phyloP scores from a whole-genome alignment of 2,797 vertebrate genomes.

The Melanotaenia nigrans region DNA sequence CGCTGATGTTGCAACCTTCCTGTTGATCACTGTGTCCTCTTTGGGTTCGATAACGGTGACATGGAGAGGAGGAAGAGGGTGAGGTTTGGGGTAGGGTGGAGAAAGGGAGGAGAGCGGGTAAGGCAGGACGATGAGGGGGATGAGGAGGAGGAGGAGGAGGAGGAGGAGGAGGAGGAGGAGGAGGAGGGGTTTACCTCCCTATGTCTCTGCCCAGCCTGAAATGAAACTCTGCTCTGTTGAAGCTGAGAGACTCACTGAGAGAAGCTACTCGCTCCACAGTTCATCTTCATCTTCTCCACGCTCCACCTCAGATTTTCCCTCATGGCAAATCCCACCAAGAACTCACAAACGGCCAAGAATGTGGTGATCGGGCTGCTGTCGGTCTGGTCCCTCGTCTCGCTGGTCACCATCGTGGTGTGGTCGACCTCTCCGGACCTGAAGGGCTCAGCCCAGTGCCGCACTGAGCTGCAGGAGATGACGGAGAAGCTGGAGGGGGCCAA shows the following conservation, averaged over 20 bases:
- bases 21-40: slow-evolving; percentile 29
- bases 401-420: slow-evolving; percentile 82
- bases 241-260: slow-evolving; percentile 36
- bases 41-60: slow-evolving; percentile 6
- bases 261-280: slow-evolving; percentile 22
- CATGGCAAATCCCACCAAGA: slow-evolving; percentile 70
- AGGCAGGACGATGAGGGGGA: background rate
- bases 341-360: slow-evolving; percentile 56
- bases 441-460: slow-evolving; percentile 62
- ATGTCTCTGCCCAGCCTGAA: slow-evolving; percentile 44
- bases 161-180: background rate
- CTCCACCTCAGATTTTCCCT: background rate
- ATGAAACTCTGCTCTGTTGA: slow-evolving; percentile 57
- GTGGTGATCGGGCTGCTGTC: slow-evolving; percentile 61
- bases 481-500: slow-evolving; percentile 54
- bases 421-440: slow-evolving; percentile 77
- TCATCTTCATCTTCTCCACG: slow-evolving; percentile 4
- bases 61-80: slow-evolving; percentile 10
- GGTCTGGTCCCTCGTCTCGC: slow-evolving; percentile 77
- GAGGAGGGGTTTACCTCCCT: slow-evolving; percentile 49
- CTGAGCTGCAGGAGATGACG: slow-evolving; percentile 42
- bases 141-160: background rate
- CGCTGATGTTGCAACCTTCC: slow-evolving; percentile 34
- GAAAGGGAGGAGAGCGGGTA: background rate
- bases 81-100: slow-evolving; percentile 8